Conservation (phyloP, 1,140 invertebrate species). For the Gonioctena quinquepunctata region DNA sequence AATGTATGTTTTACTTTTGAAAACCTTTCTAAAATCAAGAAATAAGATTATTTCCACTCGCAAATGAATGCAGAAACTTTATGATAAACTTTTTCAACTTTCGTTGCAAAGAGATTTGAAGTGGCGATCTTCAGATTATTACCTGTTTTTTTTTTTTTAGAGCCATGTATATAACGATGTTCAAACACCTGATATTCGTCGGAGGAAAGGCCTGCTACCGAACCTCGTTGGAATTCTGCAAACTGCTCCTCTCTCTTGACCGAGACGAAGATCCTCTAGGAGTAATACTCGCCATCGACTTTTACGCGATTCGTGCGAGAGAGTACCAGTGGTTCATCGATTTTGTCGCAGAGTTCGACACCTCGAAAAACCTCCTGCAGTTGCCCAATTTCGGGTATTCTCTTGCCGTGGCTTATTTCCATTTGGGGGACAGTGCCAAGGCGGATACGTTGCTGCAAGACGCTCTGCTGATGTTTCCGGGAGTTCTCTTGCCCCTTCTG, state of each 20-base stretch:
- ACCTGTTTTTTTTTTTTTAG: slow-evolving; percentile 60
- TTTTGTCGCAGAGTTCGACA: slow-evolving; percentile 70
- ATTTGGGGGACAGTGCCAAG: slow-evolving; percentile 57
- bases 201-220: slow-evolving; percentile 80
- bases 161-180: slow-evolving; percentile 79
- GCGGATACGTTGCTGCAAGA: slow-evolving; percentile 65
- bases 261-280: slow-evolving; percentile 84
- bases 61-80: no score
- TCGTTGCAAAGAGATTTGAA: no score
- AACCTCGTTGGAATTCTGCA: slow-evolving; percentile 80
- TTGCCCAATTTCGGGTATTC: slow-evolving; percentile 90
- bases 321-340: slow-evolving; percentile 84
- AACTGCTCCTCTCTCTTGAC: slow-evolving; percentile 77
- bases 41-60: no score
- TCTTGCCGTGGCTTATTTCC: slow-evolving; percentile 76
- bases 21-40: no score
- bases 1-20: no score
- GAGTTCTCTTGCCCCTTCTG: slow-evolving; percentile 71
- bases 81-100: no score
- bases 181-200: slow-evolving; percentile 83
- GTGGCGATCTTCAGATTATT: no score
- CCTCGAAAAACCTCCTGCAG: slow-evolving; percentile 71
- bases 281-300: slow-evolving; percentile 81
- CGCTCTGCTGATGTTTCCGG: slow-evolving; percentile 84
- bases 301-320: slow-evolving; percentile 79